Evolutionary conservation across 2,888 invertebrate species (phyloP), one percentile per base, ranked within the genome.

Genomic region (Callimorpha dominula): DNA sequence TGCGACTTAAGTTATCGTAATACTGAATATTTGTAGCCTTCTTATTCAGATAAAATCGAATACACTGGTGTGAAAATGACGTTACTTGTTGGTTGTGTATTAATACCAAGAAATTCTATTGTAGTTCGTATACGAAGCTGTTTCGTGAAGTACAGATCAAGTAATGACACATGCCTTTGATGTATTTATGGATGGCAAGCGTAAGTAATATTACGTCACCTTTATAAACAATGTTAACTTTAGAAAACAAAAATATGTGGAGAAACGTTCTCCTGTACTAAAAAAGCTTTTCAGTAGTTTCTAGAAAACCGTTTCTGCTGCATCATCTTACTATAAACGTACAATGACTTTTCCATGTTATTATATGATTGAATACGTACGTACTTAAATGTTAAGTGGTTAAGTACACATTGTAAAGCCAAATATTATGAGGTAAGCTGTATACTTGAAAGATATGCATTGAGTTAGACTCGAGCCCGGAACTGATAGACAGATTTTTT

Each of bases 91-190:
- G 40, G 11, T 42, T 64, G 72, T 69, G 42, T 43, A 49, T 49
- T 67, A 31, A 60, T 14, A 64, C 54, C 15, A 43, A 67, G 11
- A 65, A 49, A 68, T 57, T 15, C 57, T 42, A 20, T 57, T 57
- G 9, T 63, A 68, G 40, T 71, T 71, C 42, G 17, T 68, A 62
- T 8, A 46, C 64, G 65, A 46, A 69, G 46, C n/a, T 20, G 15
- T 54, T 72, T 75, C 60, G 63, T 72, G 54, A 70, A 64, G 64
- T 75, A 71, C 20, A 67, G 42, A 72, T 68, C 11, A 67, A 74
- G 71, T 73, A 73, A 72, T 74, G 66, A 74, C 60, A 60, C 71
- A 75, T 46, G 42, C 65, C 40, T 8, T 70, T 74, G 68, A 68
- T 70, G 52, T 75, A 68, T 62, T 20, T 68, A 20, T 54, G n/a